Base-by-base conservation (phyloP, 2,888 invertebrate species). In the Encarsia formosa region DNA sequence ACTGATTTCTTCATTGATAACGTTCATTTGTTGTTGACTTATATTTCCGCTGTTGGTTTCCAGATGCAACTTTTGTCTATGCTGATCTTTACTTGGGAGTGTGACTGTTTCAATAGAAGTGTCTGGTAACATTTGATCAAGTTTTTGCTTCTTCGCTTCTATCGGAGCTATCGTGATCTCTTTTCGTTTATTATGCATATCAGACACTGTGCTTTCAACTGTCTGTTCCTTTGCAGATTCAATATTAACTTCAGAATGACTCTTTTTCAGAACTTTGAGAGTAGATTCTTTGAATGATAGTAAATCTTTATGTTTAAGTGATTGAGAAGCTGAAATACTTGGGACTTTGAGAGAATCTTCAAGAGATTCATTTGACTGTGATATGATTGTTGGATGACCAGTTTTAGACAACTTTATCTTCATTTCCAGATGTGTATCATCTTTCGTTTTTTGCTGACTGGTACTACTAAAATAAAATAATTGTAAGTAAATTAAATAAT, bases 391-490 rank as follows among this genome's bases (percentile, higher is more conserved):
- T 5, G 70, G 66, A 60, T 73, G 71, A 13, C 71, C 71, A 9
- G 66, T 70, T 54, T 70, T 73, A 4, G 62, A 66, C 26, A 71
- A 59, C 53, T 73, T 73, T 41, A 73, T 68, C 45, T 72, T 73
- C 64, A 73, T 66, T 20, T 71, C 73, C 3, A 66, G 55, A n/a
- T 64, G 64, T 1, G 65, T 64, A 51, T 68, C 66, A 8, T 63
- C 57, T 40, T 61, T 62, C 8, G 57, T 32, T 44, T 53, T 56
- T 39, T 46, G 40, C 32, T 46, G 49, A 29, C n/a, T 20, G 4
- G n/a, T 4, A 18, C 5, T 18, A 11, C 49, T 49, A 9, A 6
- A 49, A 37, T 31, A n/a, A n/a, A n/a, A n/a, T n/a, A n/a, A n/a
- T n/a, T n/a, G n/a, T n/a, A n/a, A n/a, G n/a, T n/a, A n/a, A n/a